Conservation (phyloP, 2,113 vertebrate species). For the Antechinus stuartii region DNA sequence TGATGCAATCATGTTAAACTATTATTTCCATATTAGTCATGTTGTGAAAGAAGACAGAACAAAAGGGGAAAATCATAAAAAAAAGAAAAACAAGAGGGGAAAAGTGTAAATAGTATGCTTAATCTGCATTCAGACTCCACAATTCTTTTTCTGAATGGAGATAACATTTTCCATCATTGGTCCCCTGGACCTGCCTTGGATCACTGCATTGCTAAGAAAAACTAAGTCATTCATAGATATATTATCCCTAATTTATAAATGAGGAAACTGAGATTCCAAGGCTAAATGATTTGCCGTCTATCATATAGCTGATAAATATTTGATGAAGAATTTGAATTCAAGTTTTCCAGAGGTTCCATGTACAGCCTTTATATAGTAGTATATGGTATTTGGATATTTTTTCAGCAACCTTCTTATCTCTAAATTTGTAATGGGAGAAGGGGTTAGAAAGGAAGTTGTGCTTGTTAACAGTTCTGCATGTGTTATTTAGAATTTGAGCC, state of each 20-base stretch:
- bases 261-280: not conserved
- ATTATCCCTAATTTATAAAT: not conserved
- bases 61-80: no score
- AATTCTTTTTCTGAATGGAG: no score
- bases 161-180: no score
- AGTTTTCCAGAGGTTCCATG: not conserved
- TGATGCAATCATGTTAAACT: no score
- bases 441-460: not conserved
- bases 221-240: no score
- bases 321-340: not conserved
- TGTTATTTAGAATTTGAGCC: not conserved
- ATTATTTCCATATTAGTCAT: no score
- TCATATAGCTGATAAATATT: not conserved
- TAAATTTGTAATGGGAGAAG: not conserved
- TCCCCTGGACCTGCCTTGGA: no score
- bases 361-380: not conserved
- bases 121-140: no score
- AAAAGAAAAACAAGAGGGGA: no score
- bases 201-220: no score
- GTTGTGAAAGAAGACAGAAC: no score
- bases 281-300: not conserved
- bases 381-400: not conserved
- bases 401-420: not conserved
- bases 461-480: not conserved
- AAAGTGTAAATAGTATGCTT: no score